phyloP scores from a whole-genome alignment of 1,140 invertebrate genomes.

The Trichoplusia ni region DNA sequence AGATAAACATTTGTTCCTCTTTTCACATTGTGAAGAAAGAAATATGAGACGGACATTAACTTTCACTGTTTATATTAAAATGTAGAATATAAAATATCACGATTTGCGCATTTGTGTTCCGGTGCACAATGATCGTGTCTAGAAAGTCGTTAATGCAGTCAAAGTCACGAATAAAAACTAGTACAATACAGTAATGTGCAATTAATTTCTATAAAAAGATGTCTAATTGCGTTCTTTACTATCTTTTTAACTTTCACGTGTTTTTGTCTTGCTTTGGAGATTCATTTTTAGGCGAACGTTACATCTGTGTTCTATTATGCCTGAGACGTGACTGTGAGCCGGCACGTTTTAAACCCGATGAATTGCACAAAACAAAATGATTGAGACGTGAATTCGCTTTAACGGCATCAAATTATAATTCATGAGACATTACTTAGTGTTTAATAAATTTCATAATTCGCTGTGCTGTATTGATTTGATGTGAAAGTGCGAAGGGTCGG shows the following conservation, averaged over 20 bases:
- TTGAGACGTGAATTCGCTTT: conserved; percentile 45
- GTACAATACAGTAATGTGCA: conserved; percentile 28
- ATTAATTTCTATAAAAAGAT: conserved; percentile 24
- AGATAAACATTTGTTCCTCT: not conserved
- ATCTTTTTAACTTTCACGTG: conserved; percentile 21
- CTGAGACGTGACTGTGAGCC: conserved; percentile 33
- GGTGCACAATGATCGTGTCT: conserved; percentile 28
- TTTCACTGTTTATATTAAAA: conserved; percentile 30
- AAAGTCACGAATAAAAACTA: conserved; percentile 28
- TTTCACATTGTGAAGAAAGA: conserved; percentile 3
- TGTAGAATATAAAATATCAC: conserved; percentile 31
- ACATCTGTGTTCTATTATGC: not conserved
- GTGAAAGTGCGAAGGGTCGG: conserved; percentile 60
- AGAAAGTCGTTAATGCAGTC: conserved; percentile 24
- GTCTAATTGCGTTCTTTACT: conserved; percentile 17
- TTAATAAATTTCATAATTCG: conserved; percentile 44
- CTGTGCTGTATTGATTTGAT: conserved; percentile 41
- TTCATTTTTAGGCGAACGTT: conserved; percentile 23
- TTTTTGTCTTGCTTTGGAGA: conserved; percentile 24
- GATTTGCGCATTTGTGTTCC: conserved; percentile 26
- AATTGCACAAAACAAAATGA: conserved; percentile 52
- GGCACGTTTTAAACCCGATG: conserved; percentile 36
- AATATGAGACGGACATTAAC: conserved; percentile 15
- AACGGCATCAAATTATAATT: conserved; percentile 44
- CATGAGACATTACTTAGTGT: conserved; percentile 19